phyloP scores from a whole-genome alignment of 2,888 invertebrate species.

The Schizotus pectinicornis region DNA sequence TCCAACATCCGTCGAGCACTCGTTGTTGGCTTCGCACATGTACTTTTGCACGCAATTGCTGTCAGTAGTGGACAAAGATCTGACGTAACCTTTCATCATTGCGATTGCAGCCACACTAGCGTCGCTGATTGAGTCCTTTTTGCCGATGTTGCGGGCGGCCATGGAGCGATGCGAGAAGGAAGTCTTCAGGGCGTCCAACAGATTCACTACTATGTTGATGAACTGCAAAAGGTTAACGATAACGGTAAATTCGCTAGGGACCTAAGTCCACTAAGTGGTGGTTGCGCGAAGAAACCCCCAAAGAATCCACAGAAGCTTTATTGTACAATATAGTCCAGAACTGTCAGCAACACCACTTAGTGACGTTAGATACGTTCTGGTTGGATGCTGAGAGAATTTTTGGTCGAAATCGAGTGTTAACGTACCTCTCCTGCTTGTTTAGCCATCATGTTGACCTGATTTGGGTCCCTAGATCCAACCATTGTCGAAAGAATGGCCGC shows the following conservation, averaged over 20 bases:
- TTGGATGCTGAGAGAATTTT: neutral
- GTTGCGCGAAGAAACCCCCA: too few species aligned
- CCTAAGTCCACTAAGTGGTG: too few species aligned
- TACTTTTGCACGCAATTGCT: conserved; percentile 87
- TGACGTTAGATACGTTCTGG: neutral
- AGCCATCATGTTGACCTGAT: conserved; percentile 92
- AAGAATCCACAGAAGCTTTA: too few species aligned
- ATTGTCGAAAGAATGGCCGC: conserved; percentile 89
- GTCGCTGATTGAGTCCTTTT: conserved; percentile 88
- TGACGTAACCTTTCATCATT: conserved; percentile 88
- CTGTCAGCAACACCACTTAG: neutral
- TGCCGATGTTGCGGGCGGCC: conserved; percentile 82
- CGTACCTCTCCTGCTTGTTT: conserved; percentile 95
- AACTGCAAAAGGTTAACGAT: conserved; percentile 68
- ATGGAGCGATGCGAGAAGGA: conserved; percentile 91
- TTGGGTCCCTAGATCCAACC: conserved; percentile 90
- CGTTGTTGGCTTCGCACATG: conserved; percentile 88
- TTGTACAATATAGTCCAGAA: too few species aligned
- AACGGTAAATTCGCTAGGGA: neutral
- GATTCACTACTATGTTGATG: conserved; percentile 89
- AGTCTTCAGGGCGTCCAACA: conserved; percentile 89
- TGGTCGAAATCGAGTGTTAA: conserved; percentile 42
- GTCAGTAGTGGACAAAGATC: conserved; percentile 77
- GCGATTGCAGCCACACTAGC: conserved; percentile 87
- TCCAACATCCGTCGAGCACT: conserved; percentile 82